Evolutionary conservation across 2,797 vertebrate genomes (phyloP).

Genomic region (Danio jaintianensis): DNA sequence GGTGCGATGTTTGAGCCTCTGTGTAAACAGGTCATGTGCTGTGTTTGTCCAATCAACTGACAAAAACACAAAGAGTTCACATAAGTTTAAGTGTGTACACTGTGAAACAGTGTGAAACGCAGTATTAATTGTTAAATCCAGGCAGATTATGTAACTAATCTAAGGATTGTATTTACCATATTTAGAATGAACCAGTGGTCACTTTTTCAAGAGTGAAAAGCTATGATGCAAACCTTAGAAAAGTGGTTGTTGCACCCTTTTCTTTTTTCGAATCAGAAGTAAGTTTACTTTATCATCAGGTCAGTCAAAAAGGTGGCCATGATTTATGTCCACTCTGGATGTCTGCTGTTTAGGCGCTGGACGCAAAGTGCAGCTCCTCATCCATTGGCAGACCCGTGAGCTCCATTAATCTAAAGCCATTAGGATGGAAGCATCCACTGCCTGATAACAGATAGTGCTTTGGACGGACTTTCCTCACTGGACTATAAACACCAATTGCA

Average conservation of each 20-base stretch:
- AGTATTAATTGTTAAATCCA: too few relatives aligned
- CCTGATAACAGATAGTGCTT: conserved; percentile 56
- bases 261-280: conserved; percentile 68
- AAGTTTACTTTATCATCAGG: conserved; percentile 47
- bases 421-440: conserved; percentile 53
- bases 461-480: conserved; percentile 55
- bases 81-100: too few relatives aligned
- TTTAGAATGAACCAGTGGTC: too few relatives aligned
- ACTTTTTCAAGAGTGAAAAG: too few relatives aligned
- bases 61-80: too few relatives aligned
- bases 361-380: conserved; percentile 57
- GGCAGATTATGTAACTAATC: too few relatives aligned
- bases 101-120: too few relatives aligned
- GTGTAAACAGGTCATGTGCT: too few relatives aligned
- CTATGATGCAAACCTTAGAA: background rate
- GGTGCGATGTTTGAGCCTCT: too few relatives aligned
- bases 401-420: conserved; percentile 58
- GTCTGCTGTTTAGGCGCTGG: conserved; percentile 63
- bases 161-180: too few relatives aligned
- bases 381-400: conserved; percentile 51
- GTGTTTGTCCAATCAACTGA: too few relatives aligned
- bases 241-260: conserved; percentile 9
- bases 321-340: conserved; percentile 69
- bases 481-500: conserved; percentile 54
- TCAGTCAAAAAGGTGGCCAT: conserved; percentile 61